phyloP scores from a whole-genome alignment of 1,140 invertebrate species.

The Plectrocnemia conspersa region DNA sequence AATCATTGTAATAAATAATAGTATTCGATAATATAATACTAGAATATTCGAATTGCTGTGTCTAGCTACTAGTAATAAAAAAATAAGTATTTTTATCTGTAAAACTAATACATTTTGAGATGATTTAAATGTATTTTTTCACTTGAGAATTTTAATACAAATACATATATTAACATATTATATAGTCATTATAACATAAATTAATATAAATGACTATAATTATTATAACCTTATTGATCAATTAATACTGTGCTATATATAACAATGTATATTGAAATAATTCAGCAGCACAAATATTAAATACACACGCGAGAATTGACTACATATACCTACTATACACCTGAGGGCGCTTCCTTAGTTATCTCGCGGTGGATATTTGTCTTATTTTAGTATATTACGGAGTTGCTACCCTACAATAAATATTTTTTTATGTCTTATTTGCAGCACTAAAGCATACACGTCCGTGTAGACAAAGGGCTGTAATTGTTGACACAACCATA shows the following conservation, averaged over 20 bases:
- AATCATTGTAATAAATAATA: too few relatives aligned
- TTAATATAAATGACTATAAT: not conserved
- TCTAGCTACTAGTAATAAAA: too few relatives aligned
- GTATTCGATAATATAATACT: too few relatives aligned
- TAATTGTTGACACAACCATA: constrained; percentile 34
- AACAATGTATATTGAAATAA: not conserved
- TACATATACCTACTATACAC: not conserved
- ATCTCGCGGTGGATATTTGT: constrained; percentile 24
- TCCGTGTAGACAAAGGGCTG: constrained; percentile 27
- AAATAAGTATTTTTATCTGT: too few relatives aligned
- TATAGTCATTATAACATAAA: not conserved
- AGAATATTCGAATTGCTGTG: too few relatives aligned
- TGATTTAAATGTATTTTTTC: too few relatives aligned
- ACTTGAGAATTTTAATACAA: too few relatives aligned
- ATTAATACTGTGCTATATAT: not conserved
- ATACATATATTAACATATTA: not conserved
- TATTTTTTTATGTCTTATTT: constrained; percentile 37
- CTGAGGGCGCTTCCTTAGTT: constrained; percentile 16
- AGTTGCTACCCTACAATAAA: constrained; percentile 33
- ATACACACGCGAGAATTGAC: not conserved
- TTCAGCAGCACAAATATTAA: not conserved
- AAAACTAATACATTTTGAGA: too few relatives aligned
- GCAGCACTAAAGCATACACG: constrained; percentile 35
- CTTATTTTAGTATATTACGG: constrained; percentile 34
- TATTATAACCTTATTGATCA: not conserved